These are phyloP conservation scores for Ceryle rudis DNA, from an alignment of 2,797 vertebrate species.

Conservation along the genomic window DNA sequence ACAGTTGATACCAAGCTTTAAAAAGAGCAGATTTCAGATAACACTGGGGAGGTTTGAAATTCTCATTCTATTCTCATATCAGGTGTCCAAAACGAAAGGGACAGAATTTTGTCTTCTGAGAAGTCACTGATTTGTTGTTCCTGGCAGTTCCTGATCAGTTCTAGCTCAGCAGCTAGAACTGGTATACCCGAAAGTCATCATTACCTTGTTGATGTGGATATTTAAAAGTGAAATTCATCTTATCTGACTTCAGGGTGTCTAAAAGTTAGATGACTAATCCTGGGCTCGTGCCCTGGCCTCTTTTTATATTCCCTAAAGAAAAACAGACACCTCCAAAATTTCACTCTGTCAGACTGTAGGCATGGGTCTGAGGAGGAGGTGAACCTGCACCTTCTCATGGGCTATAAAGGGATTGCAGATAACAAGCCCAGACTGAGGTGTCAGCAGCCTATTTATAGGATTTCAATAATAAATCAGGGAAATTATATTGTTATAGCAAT, in stretches of 20 bases:
- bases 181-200: neutral
- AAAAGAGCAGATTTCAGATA: neutral
- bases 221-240: neutral
- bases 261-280: neutral
- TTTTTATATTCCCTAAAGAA: neutral
- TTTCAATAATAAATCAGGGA: conserved; percentile 1
- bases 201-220: neutral
- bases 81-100: neutral
- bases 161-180: neutral
- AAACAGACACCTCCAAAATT: neutral
- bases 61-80: neutral
- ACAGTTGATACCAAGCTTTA: rapidly evolving
- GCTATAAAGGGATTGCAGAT: neutral
- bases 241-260: neutral
- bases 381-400: neutral
- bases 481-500: neutral
- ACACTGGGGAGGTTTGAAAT: neutral
- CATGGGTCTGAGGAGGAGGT: neutral
- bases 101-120: neutral
- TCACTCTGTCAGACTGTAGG: rapidly evolving
- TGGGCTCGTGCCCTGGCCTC: neutral
- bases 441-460: neutral
- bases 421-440: neutral
- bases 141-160: neutral
- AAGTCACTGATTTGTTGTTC: neutral